Base-by-base conservation (phyloP, 1,140 invertebrate species). In the Triops cancriformis region DNA sequence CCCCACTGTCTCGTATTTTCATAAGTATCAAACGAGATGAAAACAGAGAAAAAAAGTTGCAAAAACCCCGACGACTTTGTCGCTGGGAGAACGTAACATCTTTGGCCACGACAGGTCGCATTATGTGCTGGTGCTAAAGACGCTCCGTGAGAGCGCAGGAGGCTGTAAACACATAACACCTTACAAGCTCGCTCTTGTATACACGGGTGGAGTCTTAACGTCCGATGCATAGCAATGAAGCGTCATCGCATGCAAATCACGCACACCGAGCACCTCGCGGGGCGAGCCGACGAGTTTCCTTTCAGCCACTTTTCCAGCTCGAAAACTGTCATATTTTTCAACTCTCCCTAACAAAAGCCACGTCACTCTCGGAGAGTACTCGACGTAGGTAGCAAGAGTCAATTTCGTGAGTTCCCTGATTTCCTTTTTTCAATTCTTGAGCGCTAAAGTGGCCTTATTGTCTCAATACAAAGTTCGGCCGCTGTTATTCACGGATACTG, bases 181-280 rank as follows among this genome's bases (percentile, higher is more conserved):
- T 64, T 64, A 64, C 51, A 64, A 64, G 51, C 51, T 64, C 0
- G 51, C 51, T 64, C 51, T 64, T 64, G 51, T 64, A 23, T 64
- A 64, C 51, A 64, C n/a, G 51, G 51, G 51, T 64, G 51, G 51
- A 64, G 51, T 64, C 51, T 23, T 37, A 64, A 14, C 51, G n/a
- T 64, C 51, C 51, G 51, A 64, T 64, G 51, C 51, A 64, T 64
- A 64, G 51, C 51, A 64, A 64, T 64, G 51, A 64, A 64, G 51
- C 51, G 51, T 64, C 51, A 64, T 64, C 51, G 51, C 51, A 64
- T 64, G 51, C 51, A 64, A 64, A 64, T 64, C 51, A 64, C 51
- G 51, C 51, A 37, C 31, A 64, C 51, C 10, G 7, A 64, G 51
- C 51, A 64, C 51, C 51, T 64, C 51, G 14, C 51, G 14, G 4